Percentiles rank a stretch among this genome's conserved stretches.
Evolutionary conservation across 2,113 vertebrate genomes (phyloP).

Genomic region (Labrus mixtus): DNA sequence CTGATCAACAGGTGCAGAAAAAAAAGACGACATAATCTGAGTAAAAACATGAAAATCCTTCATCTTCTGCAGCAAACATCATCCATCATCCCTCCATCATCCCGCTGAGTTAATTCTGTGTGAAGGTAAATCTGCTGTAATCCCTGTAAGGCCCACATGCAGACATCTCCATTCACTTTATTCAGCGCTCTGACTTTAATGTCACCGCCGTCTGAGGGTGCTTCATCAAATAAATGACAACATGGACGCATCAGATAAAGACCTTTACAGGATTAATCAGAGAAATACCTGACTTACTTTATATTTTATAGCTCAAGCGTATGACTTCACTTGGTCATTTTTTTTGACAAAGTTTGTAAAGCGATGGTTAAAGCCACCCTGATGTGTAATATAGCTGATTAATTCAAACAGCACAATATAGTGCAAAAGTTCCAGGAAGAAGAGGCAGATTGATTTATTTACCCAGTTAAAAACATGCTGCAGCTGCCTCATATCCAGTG

Average conservation of each 20-base stretch:
- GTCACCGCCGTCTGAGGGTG: background rate
- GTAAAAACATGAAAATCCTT: slow-evolving; percentile 56
- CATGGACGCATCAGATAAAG: background rate
- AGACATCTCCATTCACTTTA: slow-evolving; percentile 1
- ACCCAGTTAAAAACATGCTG: too few relatives aligned
- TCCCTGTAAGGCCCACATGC: slow-evolving; percentile 33
- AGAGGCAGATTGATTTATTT: too few relatives aligned
- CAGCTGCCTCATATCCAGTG: too few relatives aligned
- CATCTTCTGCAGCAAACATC: slow-evolving; percentile 46
- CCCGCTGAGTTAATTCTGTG: slow-evolving; percentile 36
- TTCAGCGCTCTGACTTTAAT: background rate
- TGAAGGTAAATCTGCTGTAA: slow-evolving; percentile 62
- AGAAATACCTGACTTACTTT: too few relatives aligned
- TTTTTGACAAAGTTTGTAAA: too few relatives aligned
- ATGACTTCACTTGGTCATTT: too few relatives aligned
- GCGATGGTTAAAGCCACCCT: too few relatives aligned
- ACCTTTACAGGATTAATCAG: too few relatives aligned
- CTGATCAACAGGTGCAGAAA: slow-evolving; percentile 50
- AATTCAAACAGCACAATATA: too few relatives aligned
- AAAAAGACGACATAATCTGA: slow-evolving; percentile 53
- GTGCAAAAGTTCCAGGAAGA: too few relatives aligned
- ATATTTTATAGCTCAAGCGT: too few relatives aligned
- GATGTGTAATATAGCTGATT: too few relatives aligned
- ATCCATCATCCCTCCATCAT: slow-evolving; percentile 39
- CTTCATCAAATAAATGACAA: background rate